Conservation (phyloP, 2,888 invertebrate genomes). For the Bellardia pandia region DNA sequence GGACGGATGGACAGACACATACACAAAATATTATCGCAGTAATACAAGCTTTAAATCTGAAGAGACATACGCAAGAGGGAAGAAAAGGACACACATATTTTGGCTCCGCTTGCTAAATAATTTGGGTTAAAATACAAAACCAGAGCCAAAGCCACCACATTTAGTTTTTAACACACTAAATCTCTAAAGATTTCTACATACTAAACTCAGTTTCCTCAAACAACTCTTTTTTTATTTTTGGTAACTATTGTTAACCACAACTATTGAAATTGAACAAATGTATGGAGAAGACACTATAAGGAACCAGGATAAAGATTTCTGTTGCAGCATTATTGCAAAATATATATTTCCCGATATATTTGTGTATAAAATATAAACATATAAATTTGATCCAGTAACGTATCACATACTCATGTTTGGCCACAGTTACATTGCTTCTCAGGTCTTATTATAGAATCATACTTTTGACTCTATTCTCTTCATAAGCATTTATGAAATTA, state of each 20-base stretch:
- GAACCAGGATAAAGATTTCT: background rate
- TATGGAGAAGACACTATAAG: background rate
- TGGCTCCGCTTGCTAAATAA: constrained; percentile 57
- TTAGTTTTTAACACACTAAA: constrained; percentile 58
- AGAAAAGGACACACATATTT: constrained; percentile 36
- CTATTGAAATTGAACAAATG: constrained; percentile 39
- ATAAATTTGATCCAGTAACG: too few species aligned
- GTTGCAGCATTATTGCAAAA: too few species aligned
- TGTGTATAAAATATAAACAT: too few species aligned
- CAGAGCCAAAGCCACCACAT: constrained; percentile 53
- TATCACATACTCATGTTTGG: too few species aligned
- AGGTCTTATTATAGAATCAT: too few species aligned
- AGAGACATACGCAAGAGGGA: constrained; percentile 17
- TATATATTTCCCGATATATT: too few species aligned
- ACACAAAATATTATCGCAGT: constrained; percentile 21
- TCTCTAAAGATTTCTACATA: constrained; percentile 53
- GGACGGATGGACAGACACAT: constrained; percentile 42
- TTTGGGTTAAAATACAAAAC: constrained; percentile 60
- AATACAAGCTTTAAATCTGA: constrained; percentile 21
- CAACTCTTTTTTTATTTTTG: background rate
- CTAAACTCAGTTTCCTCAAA: constrained; percentile 1
- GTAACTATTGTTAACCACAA: constrained; percentile 39
- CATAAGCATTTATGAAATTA: too few species aligned
- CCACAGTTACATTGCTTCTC: too few species aligned
- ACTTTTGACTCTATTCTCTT: too few species aligned